Base-by-base conservation (phyloP, 2,797 vertebrate genomes). In the Paedocypris micromegethes region DNA sequence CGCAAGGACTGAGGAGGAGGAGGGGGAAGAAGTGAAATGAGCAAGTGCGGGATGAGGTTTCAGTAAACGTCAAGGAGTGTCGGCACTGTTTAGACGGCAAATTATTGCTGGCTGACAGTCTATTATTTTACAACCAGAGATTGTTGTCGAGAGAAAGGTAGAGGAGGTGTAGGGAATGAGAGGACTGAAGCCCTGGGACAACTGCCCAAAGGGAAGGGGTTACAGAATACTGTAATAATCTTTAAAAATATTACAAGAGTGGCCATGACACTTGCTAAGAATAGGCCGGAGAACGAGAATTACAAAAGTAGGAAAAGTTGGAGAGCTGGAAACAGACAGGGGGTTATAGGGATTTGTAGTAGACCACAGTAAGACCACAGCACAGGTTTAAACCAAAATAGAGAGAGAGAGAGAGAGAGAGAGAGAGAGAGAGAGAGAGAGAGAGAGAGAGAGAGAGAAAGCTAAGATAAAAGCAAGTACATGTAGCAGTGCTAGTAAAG, bases 91-190 rank as follows among this genome's bases (percentile, higher is more conserved):
- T 95, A 92, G 91, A 93, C 90, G 92, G 92, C 92, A 93, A 94
- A 95, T 96, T 97, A 95, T 93, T 95, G 91, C 93, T 98, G 94
- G 96, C 93, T 89, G 90, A 93, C 84, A 87, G 89, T 93, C 91
- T 92, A 92, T 93, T 94, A 92, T 94, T 97, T 93, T 93, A 92
- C 90, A 94, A 92, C 90, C 91, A 87, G 88, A 86, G 90, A 93
- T 92, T 84, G 88, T 91, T 93, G 92, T 93, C 88, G 81, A 83
- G 75, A 74, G 39, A 86, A 85, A 85, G 87, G 84, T 82, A 78
- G 81, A 84, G 79, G 67, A 74, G 73, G 74, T 43, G 72, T 75
- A 79, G 66, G 59, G 78, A 9, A 68, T 53, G 56, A 49, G 58
- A 62, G 58, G 45, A 64, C 9, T 9, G 37, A 67, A 64, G 82